A percentile compares a stretch with the other conserved stretches of the same genome.
Evolutionary conservation across 2,888 invertebrate species (phyloP).

Genomic region (Drosophila borealis): DNA sequence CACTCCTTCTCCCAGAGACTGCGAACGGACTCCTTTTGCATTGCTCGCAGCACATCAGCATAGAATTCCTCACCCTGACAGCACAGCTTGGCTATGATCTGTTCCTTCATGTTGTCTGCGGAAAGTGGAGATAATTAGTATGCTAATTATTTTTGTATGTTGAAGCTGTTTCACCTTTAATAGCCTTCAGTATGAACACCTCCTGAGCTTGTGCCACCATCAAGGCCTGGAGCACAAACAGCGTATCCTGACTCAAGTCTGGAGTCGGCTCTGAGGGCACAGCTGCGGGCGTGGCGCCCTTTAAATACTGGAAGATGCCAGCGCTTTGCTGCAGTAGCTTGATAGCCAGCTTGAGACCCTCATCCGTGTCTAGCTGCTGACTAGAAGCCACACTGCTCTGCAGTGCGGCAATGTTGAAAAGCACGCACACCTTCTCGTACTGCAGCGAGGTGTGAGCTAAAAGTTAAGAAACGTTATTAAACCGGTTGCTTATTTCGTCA

Average conservation of each 20-base stretch:
- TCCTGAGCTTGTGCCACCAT: conserved; percentile 99
- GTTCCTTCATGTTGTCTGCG: conserved; percentile 96
- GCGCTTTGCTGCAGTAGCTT: conserved; percentile 97
- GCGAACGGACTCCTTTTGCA: conserved; percentile 93
- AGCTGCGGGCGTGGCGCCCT: conserved; percentile 91
- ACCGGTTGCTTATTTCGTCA: conserved; percentile 27
- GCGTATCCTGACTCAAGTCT: conserved; percentile 96
- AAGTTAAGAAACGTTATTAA: conserved; percentile 36
- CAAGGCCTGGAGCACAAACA: conserved; percentile 93
- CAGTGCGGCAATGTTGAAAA: conserved; percentile 98
- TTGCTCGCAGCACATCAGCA: conserved; percentile 93
- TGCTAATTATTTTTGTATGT: neutral
- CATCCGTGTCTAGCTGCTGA: conserved; percentile 95
- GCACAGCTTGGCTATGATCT: conserved; percentile 95
- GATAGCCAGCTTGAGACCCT: conserved; percentile 95
- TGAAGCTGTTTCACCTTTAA: conserved; percentile 87
- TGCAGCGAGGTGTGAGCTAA: conserved; percentile 94
- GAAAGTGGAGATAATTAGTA: neutral
- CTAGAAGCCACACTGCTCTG: conserved; percentile 94
- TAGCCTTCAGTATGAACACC: conserved; percentile 97
- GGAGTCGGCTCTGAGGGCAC: conserved; percentile 98
- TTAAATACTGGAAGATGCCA: conserved; percentile 94
- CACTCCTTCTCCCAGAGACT: conserved; percentile 96
- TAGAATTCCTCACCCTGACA: conserved; percentile 97
- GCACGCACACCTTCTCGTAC: conserved; percentile 96